These are phyloP conservation scores for Odontomachus brunneus DNA, from an alignment of 1,140 invertebrate species.

Conservation along the genomic window DNA sequence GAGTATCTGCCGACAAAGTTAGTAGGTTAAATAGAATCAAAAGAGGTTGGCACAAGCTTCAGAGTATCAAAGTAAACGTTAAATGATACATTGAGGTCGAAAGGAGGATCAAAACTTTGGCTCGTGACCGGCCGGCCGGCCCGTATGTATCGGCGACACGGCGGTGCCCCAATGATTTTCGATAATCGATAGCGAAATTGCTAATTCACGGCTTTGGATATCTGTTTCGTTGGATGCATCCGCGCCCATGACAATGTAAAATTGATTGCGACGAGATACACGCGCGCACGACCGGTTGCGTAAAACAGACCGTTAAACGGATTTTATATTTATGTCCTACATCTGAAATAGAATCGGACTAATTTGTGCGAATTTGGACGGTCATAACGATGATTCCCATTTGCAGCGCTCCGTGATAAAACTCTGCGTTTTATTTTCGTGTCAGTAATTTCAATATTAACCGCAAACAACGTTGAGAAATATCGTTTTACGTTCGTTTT, in stretches of 20 bases:
- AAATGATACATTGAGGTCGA: too few species aligned
- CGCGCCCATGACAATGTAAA: constrained; percentile 35
- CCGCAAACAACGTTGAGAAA: background rate
- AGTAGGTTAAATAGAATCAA: too few species aligned
- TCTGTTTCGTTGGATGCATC: background rate
- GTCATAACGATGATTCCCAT: background rate
- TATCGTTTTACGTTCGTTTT: background rate
- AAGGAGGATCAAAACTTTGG: too few species aligned
- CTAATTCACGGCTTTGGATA: constrained; percentile 26
- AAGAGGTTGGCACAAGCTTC: too few species aligned
- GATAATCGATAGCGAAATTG: constrained; percentile 38
- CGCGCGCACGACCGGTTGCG: background rate
- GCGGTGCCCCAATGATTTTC: constrained; percentile 20
- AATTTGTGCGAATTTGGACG: constrained; percentile 20
- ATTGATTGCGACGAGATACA: constrained; percentile 16
- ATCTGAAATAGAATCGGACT: background rate
- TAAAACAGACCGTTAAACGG: constrained; percentile 12
- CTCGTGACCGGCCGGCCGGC: background rate
- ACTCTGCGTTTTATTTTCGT: background rate
- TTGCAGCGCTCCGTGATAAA: background rate
- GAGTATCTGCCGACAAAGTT: too few species aligned
- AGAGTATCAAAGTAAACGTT: too few species aligned
- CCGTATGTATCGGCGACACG: background rate
- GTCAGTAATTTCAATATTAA: constrained; percentile 15
- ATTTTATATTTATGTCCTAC: background rate